These are phyloP conservation scores for Epizoanthus fatuus DNA, from an alignment of 92 coral and sea anemone species.

Conservation along the genomic window DNA sequence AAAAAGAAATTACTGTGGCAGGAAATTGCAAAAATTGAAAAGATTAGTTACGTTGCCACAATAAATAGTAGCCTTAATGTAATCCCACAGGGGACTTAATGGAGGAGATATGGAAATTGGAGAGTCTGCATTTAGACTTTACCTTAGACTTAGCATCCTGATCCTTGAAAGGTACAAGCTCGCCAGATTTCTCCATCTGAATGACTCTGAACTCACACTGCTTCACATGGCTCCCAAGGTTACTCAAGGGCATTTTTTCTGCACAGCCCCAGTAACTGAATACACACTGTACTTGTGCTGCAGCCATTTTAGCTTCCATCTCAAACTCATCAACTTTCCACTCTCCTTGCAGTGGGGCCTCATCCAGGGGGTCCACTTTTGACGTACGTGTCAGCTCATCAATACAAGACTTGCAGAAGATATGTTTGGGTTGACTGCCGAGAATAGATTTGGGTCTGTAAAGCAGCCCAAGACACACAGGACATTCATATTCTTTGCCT, in stretches of 20 bases:
- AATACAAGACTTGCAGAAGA: slow-evolving; percentile 92
- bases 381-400: slow-evolving; percentile 95
- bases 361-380: slow-evolving; percentile 91
- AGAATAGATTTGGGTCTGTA: slow-evolving; percentile 91
- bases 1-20: no score
- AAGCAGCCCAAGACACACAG: slow-evolving; percentile 85
- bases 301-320: slow-evolving; percentile 75
- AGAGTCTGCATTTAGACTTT: not conserved
- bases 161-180: slow-evolving; percentile 77
- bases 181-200: slow-evolving; percentile 86
- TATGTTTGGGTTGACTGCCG: slow-evolving; percentile 78
- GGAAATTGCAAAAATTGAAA: no score
- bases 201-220: slow-evolving; percentile 84
- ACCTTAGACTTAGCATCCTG: slow-evolving; percentile 88
- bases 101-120: no score
- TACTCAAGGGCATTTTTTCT: slow-evolving; percentile 70
- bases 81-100: no score
- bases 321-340: slow-evolving; percentile 88
- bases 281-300: slow-evolving; percentile 71
- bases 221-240: slow-evolving; percentile 83
- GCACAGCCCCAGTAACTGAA: slow-evolving; percentile 89
- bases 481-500: slow-evolving; percentile 74
- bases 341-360: slow-evolving; percentile 71
- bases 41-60: no score
- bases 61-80: no score